Evolutionary conservation across 92 coral and sea anemone species (phyloP).

Genomic region (Umimayanthus chanpuru): DNA sequence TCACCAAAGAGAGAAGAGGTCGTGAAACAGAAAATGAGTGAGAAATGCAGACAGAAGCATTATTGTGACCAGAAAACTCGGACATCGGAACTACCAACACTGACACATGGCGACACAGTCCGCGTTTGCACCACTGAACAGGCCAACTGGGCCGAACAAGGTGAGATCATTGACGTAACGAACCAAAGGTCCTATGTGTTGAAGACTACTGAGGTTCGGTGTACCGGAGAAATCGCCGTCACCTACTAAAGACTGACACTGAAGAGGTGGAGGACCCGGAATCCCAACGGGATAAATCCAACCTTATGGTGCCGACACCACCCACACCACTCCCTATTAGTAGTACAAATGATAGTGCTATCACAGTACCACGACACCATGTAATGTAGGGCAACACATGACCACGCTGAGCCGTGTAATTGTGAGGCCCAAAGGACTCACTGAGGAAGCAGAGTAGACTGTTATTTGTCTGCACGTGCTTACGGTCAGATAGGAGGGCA

Average conservation of each 20-base stretch:
- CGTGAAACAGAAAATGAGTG: conserved; percentile 25
- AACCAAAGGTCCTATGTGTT: background rate
- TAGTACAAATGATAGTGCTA: background rate
- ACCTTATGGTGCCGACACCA: conserved; percentile 10
- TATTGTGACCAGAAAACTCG: conserved; percentile 31
- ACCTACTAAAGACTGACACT: conserved; percentile 26
- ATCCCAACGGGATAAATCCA: conserved; percentile 4
- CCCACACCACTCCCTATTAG: background rate
- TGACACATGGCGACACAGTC: conserved; percentile 21
- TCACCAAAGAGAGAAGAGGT: conserved; percentile 6
- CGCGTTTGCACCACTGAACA: conserved; percentile 11
- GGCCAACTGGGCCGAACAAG: conserved; percentile 31
- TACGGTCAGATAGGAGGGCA: background rate
- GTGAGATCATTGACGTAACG: background rate
- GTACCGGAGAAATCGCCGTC: conserved; percentile 19
- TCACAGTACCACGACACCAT: background rate
- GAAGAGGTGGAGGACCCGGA: background rate
- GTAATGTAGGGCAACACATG: conserved; percentile 2
- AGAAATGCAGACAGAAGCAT: conserved; percentile 23
- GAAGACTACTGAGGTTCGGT: background rate
- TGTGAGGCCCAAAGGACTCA: background rate
- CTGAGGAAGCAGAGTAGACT: conserved; percentile 17
- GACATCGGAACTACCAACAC: background rate
- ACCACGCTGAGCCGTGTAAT: conserved; percentile 12
- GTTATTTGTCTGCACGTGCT: background rate